Percentiles rank a stretch among this genome's conserved stretches.
Conservation (phyloP, 1,140 invertebrate species). For the Sycophaga agraensis region DNA sequence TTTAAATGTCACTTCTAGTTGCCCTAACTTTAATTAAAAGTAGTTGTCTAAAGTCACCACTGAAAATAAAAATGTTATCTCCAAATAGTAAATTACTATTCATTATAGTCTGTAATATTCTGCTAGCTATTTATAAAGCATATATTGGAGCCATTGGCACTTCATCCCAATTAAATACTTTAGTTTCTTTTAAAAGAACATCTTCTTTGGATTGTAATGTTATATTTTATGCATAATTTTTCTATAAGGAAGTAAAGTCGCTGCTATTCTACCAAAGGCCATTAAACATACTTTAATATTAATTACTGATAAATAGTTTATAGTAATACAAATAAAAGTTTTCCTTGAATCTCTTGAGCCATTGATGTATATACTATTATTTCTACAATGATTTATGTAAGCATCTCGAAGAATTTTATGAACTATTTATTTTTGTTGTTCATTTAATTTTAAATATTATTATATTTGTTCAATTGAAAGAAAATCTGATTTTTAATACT, state of each 20-base stretch:
- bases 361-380: no score
- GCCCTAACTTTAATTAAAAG: slow-evolving; percentile 30
- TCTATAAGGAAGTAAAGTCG: slow-evolving; percentile 32
- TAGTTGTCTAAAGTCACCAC: slow-evolving; percentile 36
- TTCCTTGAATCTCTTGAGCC: slow-evolving; percentile 30
- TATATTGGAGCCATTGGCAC: slow-evolving; percentile 18
- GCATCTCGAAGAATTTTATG: no score
- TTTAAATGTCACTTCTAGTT: slow-evolving; percentile 32
- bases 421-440: no score
- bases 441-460: no score
- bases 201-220: slow-evolving; percentile 31
- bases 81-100: not conserved
- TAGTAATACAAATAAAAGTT: slow-evolving; percentile 17
- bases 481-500: no score
- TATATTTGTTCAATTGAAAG: no score
- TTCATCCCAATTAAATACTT: slow-evolving; percentile 41
- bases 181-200: slow-evolving; percentile 20
- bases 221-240: slow-evolving; percentile 24
- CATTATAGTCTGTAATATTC: not conserved
- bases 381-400: no score
- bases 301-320: no score
- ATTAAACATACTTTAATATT: slow-evolving; percentile 4
- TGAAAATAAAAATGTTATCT: slow-evolving; percentile 27
- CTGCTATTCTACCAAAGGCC: slow-evolving; percentile 34
- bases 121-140: not conserved